Conservation (phyloP, 2,888 invertebrate species). For the Drosophila trichaetosa region DNA sequence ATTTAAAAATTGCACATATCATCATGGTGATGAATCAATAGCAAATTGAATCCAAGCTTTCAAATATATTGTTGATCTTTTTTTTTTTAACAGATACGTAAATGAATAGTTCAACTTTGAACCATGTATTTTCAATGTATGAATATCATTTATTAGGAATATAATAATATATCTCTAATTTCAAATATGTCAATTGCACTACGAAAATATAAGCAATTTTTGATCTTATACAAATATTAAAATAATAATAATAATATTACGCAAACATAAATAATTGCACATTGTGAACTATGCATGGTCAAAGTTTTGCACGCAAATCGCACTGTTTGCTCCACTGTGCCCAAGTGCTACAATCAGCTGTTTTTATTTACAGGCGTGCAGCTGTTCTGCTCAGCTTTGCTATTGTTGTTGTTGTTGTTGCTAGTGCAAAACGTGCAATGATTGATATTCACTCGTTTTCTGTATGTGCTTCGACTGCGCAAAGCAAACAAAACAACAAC, state of each 20-base stretch:
- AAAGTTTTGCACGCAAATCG: background rate
- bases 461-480: constrained; percentile 7
- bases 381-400: constrained; percentile 30
- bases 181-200: background rate
- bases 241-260: background rate
- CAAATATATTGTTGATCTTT: background rate
- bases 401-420: constrained; percentile 23
- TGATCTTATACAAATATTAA: background rate
- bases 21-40: background rate
- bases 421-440: constrained; percentile 44
- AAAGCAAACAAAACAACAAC: constrained; percentile 17
- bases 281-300: background rate
- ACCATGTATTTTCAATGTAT: too few species aligned
- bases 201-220: background rate
- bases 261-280: background rate
- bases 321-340: constrained; percentile 43
- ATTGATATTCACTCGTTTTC: constrained; percentile 31
- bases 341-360: constrained; percentile 47
- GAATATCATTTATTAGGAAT: background rate
- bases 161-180: too few species aligned
- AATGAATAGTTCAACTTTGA: background rate
- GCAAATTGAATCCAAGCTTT: background rate
- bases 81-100: background rate
- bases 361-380: constrained; percentile 40
- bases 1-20: background rate